Base-by-base conservation (phyloP, 1,140 invertebrate species). In the Hypothenemus hampei region DNA sequence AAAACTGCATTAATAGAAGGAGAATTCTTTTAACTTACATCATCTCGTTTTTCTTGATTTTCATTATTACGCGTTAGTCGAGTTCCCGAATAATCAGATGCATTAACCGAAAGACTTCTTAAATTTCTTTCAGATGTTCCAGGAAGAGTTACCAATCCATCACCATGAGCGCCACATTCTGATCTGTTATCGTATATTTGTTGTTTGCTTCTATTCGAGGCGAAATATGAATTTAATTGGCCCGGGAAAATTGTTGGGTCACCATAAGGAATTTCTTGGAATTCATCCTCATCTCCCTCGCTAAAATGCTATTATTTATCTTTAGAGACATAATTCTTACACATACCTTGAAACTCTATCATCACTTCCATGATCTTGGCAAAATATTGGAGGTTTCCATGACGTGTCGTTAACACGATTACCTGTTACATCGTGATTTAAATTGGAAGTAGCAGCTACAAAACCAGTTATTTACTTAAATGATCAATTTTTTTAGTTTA, bases 261-360 rank as follows among this genome's bases (percentile, higher is more conserved):
- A 24, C 53, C 50, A 20, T 58, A 33, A 46, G 61, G 56, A 7
- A 68, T 24, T 51, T 65, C 68, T 6, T 65, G 58, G 48, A 68
- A 71, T 45, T 70, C 67, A 36, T 68, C 65, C 23, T 68, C 66
- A 43, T 67, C 64, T 6, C 41, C 67, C 48, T 70, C 67, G 51
- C 70, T 70, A 57, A 35, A 31, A 31, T 31, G 1, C 26, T 31
- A 11, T 31, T n/a, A n/a, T n/a, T n/a, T n/a, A n/a, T n/a, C n/a
- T n/a, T n/a, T n/a, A n/a, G n/a, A n/a, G n/a, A n/a, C n/a, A n/a
- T n/a, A n/a, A n/a, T 11, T 37, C 19, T 43, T 4, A n/a, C 22
- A 23, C 40, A 22, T 21, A 20, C 65, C 66, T 68, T 23, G 65
- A 67, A 40, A 65, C 60, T 29, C 59, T 53, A 23, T 61, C 67